Conservation (phyloP, 2,797 vertebrate genomes). For the Apodemus agrarius region DNA sequence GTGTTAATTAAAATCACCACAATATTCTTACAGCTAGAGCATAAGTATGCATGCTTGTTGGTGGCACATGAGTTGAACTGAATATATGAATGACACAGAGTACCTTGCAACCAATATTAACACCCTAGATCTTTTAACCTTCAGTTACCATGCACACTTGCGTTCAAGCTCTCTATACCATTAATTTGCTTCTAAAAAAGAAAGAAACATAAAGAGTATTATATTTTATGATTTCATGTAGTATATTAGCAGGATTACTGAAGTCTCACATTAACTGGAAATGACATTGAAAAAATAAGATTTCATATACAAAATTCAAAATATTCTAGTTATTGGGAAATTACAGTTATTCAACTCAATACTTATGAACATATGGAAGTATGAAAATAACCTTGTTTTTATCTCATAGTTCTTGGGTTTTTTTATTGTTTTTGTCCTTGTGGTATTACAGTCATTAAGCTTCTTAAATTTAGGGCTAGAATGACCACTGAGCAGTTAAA, state of each 20-base stretch:
- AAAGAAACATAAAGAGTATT: neutral
- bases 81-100: neutral
- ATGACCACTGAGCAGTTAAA: neutral
- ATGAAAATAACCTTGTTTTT: slow-evolving; percentile 45
- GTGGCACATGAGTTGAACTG: neutral
- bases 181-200: neutral
- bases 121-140: neutral
- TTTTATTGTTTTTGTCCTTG: neutral
- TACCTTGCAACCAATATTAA: neutral
- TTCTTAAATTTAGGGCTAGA: neutral
- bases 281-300: slow-evolving; percentile 58
- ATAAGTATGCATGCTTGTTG: neutral
- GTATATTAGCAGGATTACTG: neutral
- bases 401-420: neutral
- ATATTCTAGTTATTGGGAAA: slow-evolving; percentile 31
- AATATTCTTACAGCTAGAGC: neutral
- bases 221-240: neutral
- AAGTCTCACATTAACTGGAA: neutral
- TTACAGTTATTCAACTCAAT: slow-evolving; percentile 23
- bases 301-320: slow-evolving; percentile 23
- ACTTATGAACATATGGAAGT: slow-evolving; percentile 47
- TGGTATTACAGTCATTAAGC: neutral
- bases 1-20: neutral
- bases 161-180: neutral
- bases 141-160: neutral